These are phyloP conservation scores for Pachyrhynchus sulphureomaculatus DNA, from an alignment of 1,140 invertebrate species.

Conservation along the genomic window DNA sequence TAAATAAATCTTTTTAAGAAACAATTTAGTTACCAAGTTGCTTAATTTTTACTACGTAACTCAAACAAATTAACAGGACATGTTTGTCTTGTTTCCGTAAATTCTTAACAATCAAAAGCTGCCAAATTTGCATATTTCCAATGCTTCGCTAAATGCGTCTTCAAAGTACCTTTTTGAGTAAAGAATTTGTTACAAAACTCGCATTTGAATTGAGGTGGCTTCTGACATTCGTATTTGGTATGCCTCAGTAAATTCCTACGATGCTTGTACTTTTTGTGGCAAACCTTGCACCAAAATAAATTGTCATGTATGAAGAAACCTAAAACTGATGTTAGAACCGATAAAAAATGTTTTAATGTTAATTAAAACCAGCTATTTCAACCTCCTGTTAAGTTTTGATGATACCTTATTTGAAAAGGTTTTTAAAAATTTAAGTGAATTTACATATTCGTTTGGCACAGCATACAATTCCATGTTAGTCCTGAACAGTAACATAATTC, in stretches of 20 bases:
- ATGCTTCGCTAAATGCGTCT: constrained; percentile 37
- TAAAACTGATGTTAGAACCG: constrained; percentile 3
- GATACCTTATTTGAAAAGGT: too few relatives aligned
- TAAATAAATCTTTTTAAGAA: too few relatives aligned
- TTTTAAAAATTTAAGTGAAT: too few relatives aligned
- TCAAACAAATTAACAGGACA: too few relatives aligned
- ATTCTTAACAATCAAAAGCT: not conserved
- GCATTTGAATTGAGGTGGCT: constrained; percentile 56
- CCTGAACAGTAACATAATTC: too few relatives aligned
- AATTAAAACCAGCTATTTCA: not conserved
- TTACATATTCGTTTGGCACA: too few relatives aligned
- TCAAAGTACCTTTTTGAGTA: constrained; percentile 43
- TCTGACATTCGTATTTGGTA: constrained; percentile 57
- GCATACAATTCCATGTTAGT: too few relatives aligned
- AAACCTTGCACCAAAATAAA: constrained; percentile 34
- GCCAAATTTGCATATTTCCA: constrained; percentile 14
- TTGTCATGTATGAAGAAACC: constrained; percentile 16
- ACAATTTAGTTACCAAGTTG: too few relatives aligned
- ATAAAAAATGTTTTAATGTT: not conserved
- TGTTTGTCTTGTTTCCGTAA: not conserved
- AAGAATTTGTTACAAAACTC: constrained; percentile 39
- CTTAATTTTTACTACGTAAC: too few relatives aligned
- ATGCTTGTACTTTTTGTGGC: constrained; percentile 42
- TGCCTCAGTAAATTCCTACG: constrained; percentile 47
- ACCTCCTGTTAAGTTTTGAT: not conserved